These are phyloP conservation scores for Chelon auratus DNA, from an alignment of 2,797 vertebrate genomes.

Conservation along the genomic window DNA sequence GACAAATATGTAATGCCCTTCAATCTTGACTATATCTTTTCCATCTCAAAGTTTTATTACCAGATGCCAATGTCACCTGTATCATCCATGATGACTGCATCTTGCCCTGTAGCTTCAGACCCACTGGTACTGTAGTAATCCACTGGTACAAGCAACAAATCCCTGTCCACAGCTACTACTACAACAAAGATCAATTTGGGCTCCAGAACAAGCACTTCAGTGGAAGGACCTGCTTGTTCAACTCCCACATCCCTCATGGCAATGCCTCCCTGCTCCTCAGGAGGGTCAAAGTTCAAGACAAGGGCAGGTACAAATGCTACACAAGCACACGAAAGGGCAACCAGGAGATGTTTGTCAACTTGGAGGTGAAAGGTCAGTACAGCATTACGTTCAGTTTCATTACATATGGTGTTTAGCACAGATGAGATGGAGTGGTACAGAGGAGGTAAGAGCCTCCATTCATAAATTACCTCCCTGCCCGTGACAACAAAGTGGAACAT, in stretches of 20 bases:
- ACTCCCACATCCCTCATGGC: constrained; percentile 82
- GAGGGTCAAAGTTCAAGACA: constrained; percentile 83
- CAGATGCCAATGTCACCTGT: constrained; percentile 81
- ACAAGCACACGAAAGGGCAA: constrained; percentile 80
- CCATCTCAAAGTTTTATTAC: constrained; percentile 35
- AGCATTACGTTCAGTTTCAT: neutral
- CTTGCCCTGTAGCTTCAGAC: constrained; percentile 84
- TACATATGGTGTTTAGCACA: neutral
- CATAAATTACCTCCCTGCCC: constrained; percentile 37
- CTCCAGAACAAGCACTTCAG: constrained; percentile 83
- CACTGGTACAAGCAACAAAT: constrained; percentile 86
- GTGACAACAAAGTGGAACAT: constrained; percentile 53
- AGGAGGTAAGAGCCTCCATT: constrained; percentile 7
- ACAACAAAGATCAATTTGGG: constrained; percentile 81
- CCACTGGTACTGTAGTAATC: constrained; percentile 81
- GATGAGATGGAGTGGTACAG: neutral
- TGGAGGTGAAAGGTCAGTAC: constrained; percentile 85
- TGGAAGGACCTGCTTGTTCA: constrained; percentile 85
- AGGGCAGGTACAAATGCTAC: constrained; percentile 87
- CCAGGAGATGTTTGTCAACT: constrained; percentile 75
- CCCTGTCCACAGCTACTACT: constrained; percentile 87
- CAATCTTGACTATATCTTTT: neutral
- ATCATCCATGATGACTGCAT: constrained; percentile 84
- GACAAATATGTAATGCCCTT: neutral
- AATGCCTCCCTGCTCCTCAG: constrained; percentile 89